Percentiles rank a stretch among this genome's conserved stretches.
phyloP scores from a whole-genome alignment of 1,140 invertebrate species.

The Brachionus paranguensis region DNA sequence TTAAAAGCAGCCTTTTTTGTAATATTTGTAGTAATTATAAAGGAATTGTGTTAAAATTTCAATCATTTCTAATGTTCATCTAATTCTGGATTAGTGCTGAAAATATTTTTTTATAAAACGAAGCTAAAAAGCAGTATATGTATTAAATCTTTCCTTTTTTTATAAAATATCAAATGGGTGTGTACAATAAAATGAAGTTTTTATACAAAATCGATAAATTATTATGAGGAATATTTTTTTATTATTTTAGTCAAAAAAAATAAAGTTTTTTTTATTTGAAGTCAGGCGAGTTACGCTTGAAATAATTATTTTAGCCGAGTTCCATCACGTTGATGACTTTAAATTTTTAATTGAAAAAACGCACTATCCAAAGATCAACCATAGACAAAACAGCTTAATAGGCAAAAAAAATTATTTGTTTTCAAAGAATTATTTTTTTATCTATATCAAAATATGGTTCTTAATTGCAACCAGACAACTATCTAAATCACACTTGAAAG shows the following conservation, averaged over 20 bases:
- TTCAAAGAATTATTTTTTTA: not conserved
- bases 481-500: not conserved
- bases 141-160: not conserved
- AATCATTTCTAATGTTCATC: not conserved
- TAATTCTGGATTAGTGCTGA: not conserved
- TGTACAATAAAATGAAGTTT: not conserved
- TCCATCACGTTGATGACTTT: not conserved
- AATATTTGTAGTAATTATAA: no score
- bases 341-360: not conserved
- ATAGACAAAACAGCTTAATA: not conserved
- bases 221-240: not conserved
- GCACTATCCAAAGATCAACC: not conserved
- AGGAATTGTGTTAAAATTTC: not conserved
- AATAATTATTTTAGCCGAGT: not conserved
- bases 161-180: not conserved
- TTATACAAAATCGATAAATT: not conserved
- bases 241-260: not conserved
- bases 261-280: not conserved
- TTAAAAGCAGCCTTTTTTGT: no score
- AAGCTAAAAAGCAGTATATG: not conserved
- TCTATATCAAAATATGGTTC: not conserved
- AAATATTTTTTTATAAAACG: not conserved
- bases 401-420: not conserved
- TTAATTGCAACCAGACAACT: not conserved
- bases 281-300: not conserved